Evolutionary conservation across 2,888 invertebrate genomes (phyloP).

Genomic region (Pristionchus arcanus): DNA sequence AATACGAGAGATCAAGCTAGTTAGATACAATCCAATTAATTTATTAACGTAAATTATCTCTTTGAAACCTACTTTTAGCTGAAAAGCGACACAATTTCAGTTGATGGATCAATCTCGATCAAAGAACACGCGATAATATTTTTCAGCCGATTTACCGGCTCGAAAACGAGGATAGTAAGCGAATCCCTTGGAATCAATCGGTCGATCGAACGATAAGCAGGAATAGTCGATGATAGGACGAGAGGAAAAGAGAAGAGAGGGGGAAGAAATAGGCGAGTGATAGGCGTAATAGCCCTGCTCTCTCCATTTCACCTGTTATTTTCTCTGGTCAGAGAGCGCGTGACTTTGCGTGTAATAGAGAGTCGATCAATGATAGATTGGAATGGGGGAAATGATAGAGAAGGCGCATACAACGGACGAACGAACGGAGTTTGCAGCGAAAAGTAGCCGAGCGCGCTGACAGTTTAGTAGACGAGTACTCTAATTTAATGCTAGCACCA

Average conservation of each 20-base stretch:
- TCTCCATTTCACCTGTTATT: not conserved
- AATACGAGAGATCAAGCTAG: too few relatives aligned
- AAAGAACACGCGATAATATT: not conserved
- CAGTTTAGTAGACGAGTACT: too few relatives aligned
- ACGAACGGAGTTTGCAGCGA: too few relatives aligned
- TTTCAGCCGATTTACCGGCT: too few relatives aligned
- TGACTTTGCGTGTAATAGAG: not conserved
- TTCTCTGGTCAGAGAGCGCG: not conserved
- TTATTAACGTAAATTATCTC: too few relatives aligned
- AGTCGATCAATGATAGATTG: not conserved
- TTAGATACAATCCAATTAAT: too few relatives aligned
- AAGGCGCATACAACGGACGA: not conserved
- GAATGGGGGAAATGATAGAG: slow-evolving; percentile 7
- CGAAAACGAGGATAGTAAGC: not conserved
- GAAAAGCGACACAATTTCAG: not conserved
- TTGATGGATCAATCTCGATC: too few relatives aligned
- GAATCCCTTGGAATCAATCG: not conserved
- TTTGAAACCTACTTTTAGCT: not conserved
- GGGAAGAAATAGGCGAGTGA: not conserved
- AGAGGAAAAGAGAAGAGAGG: not conserved
- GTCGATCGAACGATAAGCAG: slow-evolving; percentile 6
- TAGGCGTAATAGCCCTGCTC: not conserved
- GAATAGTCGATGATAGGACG: slow-evolving; percentile 11
- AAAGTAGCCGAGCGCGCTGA: too few relatives aligned
- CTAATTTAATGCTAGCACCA: too few relatives aligned